Evolutionary conservation across 2,113 vertebrate genomes (phyloP).

Genomic region (Oxygymnocypris stewartii): DNA sequence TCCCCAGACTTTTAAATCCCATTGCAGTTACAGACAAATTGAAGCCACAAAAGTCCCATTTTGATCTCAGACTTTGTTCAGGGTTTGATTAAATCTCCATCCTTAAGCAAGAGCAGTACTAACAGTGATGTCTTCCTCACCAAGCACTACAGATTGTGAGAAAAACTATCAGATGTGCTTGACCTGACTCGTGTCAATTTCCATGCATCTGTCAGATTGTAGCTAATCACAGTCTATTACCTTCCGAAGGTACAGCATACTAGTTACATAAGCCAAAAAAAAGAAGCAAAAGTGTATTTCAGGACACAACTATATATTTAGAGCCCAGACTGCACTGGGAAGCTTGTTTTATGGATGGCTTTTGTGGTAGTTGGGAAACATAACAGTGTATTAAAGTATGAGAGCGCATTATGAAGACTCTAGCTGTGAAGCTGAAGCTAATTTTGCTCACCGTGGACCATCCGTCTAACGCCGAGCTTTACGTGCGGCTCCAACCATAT

Average conservation of each 20-base stretch:
- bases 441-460: neutral
- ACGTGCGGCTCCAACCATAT: constrained; percentile 2
- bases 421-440: constrained; percentile 35
- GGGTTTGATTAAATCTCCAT: neutral
- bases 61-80: neutral
- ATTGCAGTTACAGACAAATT: too few relatives aligned
- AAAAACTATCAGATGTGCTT: neutral
- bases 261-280: neutral
- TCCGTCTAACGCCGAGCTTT: constrained; percentile 45
- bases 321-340: neutral
- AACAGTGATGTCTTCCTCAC: neutral
- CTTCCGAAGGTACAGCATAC: neutral
- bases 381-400: constrained; percentile 54
- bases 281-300: constrained; percentile 56
- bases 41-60: neutral
- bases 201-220: neutral
- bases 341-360: constrained; percentile 56
- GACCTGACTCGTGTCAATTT: neutral
- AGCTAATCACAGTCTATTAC: neutral
- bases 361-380: constrained; percentile 61
- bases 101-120: neutral
- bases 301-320: constrained; percentile 43
- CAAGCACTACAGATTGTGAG: neutral
- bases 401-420: constrained; percentile 9
- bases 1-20: too few relatives aligned